Percentiles rank a stretch among this genome's conserved stretches.
These are phyloP conservation scores for Mormyrus hasselquistii DNA, from an alignment of 2,797 vertebrate genomes.

Conservation along the genomic window DNA sequence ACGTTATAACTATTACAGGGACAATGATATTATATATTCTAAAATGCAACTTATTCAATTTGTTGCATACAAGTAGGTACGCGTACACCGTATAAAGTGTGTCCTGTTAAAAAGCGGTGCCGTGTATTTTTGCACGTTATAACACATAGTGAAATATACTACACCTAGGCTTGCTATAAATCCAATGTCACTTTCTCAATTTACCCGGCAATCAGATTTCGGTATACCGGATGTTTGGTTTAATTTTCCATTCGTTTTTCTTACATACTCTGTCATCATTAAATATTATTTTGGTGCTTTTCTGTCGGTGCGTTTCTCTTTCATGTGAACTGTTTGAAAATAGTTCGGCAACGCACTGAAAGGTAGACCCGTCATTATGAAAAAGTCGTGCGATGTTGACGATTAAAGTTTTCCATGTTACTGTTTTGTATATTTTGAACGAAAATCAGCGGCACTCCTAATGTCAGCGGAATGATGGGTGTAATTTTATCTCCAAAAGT, in stretches of 20 bases:
- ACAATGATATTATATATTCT: background rate
- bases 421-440: background rate
- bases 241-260: slow-evolving; percentile 2
- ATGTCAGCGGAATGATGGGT: background rate
- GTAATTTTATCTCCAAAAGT: background rate
- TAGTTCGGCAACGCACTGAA: background rate
- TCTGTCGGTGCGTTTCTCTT: background rate
- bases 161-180: background rate
- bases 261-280: background rate
- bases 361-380: background rate
- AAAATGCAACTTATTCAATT: background rate
- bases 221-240: background rate
- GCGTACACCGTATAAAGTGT: background rate
- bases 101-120: background rate
- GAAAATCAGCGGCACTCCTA: background rate
- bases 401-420: background rate
- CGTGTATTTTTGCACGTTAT: background rate
- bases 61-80: background rate
- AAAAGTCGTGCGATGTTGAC: background rate
- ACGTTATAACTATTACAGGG: background rate
- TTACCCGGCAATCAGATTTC: background rate
- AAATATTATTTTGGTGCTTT: background rate
- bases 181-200: background rate
- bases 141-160: background rate
- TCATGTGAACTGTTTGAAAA: background rate